Evolutionary conservation across 92 coral and sea anemone genomes (phyloP), one percentile per base, ranked within the genome.

Genomic region (Pocillopora meandrina): DNA sequence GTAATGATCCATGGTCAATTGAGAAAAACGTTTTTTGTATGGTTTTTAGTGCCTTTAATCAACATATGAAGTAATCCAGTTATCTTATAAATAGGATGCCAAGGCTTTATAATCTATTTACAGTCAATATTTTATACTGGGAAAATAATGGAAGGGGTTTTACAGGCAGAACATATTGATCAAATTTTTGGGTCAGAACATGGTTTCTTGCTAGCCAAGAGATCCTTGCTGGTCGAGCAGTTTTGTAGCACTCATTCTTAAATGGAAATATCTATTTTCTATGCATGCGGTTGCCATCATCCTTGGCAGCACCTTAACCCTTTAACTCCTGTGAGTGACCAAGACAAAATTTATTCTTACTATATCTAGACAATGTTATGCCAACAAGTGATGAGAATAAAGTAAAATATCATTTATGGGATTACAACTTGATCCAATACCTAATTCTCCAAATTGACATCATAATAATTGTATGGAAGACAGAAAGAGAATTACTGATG

Each of bases 191-290:
- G 49, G 55, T 34, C 52, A 35, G 73, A 70, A 70, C 56, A 15
- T 16, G 20, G 57, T 69, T 71, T 71, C 70, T 71, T 70, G 77
- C 77, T 71, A 69, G 77, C 20, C 76, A 61, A 36, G 85, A 60
- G 12, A 71, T 61, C 21, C 13, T 81, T 71, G 77, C 69, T 12
- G 85, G 85, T 18, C 85, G n/a, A 70, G 77, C 71, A 9, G 69
- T 71, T 19, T 61, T 20, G 14, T 21, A 31, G 18, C 59, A 2
- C 9, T 76, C 55, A 65, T 31, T 19, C 49, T 1, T 15, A 70
- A 23, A 34, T 14, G 13, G 4, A 56, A 26, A 31, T 10, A 12
- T 12, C 19, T 59, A 18, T 60, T 17, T 76, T 59, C 26, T 31
- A 12, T 75, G 49, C 35, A 13, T 55, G 66, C 20, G 58, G 14